These are phyloP conservation scores for Dryas iulia DNA, from an alignment of 1,140 invertebrate species.

Conservation along the genomic window DNA sequence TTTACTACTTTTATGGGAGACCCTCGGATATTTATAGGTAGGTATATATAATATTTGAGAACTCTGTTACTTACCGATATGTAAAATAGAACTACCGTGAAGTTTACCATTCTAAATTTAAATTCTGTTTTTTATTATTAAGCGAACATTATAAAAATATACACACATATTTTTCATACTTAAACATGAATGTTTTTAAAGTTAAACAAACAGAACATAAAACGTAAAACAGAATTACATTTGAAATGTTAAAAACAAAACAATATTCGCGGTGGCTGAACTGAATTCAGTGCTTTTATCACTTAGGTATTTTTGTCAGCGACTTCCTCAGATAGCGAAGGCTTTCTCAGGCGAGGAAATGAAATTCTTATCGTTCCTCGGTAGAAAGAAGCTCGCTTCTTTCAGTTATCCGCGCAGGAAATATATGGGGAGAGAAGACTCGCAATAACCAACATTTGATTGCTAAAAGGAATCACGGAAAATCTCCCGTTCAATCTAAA, in stretches of 20 bases:
- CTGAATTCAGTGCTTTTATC: slow-evolving; percentile 73
- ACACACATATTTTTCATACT: no score
- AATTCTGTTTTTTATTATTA: no score
- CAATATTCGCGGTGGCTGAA: slow-evolving; percentile 51
- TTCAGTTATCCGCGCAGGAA: slow-evolving; percentile 73
- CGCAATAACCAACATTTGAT: slow-evolving; percentile 72
- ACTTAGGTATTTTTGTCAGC: slow-evolving; percentile 76
- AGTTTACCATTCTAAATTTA: no score
- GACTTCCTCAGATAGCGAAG: slow-evolving; percentile 71
- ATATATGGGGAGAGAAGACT: slow-evolving; percentile 64
- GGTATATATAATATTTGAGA: no score
- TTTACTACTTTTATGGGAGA: no score
- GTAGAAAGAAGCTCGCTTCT: slow-evolving; percentile 68
- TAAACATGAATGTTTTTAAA: background rate
- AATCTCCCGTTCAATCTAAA: slow-evolving; percentile 49
- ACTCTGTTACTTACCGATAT: no score
- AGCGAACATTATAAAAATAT: no score
- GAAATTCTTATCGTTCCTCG: slow-evolving; percentile 78
- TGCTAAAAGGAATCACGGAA: slow-evolving; percentile 62
- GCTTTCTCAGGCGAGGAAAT: slow-evolving; percentile 74
- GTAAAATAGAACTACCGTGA: no score
- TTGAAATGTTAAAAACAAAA: slow-evolving; percentile 20
- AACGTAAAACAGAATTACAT: background rate
- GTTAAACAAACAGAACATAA: slow-evolving; percentile 41
- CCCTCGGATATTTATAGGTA: no score